Evolutionary conservation across 2,113 vertebrate genomes (phyloP), one percentile per base, ranked within the genome.

Genomic region (Enhydra lutris): DNA sequence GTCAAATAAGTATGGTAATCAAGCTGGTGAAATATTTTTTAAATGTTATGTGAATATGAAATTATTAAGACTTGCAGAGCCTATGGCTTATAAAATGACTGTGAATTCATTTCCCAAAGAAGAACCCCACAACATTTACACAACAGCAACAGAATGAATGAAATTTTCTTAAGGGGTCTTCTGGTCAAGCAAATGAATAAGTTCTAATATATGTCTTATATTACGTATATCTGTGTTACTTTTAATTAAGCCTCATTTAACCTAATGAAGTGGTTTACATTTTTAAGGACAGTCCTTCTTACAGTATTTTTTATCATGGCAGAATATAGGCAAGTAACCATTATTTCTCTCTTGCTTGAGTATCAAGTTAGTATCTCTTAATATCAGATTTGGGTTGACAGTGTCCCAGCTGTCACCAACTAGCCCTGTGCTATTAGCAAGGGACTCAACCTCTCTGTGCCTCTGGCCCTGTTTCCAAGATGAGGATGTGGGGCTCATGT

Each of bases 281-380:
- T 29, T 94, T 95, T 96, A 81, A 96, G 65, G 26, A n/a, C 36
- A 85, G 26, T 24, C 34, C 80, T 89, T 71, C n/a, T 87, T 83
- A 67, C 3, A 1, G 88, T 84, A 65, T 92, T 93, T 97, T 86
- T 87, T 42, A 59, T 86, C 59, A 63, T 82, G 71, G 78, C 86
- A 57, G 61, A 59, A 63, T 95, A 36, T 67, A 74, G 9, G 67
- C 84, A 69, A 83, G 20, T 89, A 18, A 65, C 45, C 84, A 24
- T 73, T 47, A 10, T 85, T 91, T 89, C 88, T 90, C 55, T 76
- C 24, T 89, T 85, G 24, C 73, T 89, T 85, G 14, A 18, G 67
- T 91, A 73, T 76, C 61, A 61, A 52, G 26, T 94, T 93, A 91
- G 83, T 73, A 26, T 7, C 13, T 73, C 50, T 50, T 73, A 57